These are phyloP conservation scores for Platynereis dumerilii DNA, from an alignment of 2,888 invertebrate genomes.

Conservation along the genomic window DNA sequence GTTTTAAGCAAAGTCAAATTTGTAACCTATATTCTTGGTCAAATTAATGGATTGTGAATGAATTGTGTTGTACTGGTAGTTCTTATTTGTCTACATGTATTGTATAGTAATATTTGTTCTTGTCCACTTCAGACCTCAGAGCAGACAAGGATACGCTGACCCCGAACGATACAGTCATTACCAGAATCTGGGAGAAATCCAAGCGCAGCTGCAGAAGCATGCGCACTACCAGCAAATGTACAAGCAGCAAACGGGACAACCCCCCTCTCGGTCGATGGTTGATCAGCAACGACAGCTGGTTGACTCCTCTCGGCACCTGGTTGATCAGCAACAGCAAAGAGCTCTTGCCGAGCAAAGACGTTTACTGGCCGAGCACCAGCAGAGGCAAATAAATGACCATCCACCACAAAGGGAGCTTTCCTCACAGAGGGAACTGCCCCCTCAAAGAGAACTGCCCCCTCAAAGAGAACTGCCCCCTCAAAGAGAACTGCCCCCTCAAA, in stretches of 20 bases:
- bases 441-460: no score
- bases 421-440: no score
- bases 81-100: no score
- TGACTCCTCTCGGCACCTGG: neutral
- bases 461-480: no score
- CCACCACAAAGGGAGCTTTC: no score
- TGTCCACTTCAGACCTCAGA: conserved; percentile 15
- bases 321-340: neutral
- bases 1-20: no score
- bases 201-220: conserved; percentile 69
- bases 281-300: conserved; percentile 8
- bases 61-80: no score
- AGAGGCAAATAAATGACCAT: no score
- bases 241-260: conserved; percentile 7
- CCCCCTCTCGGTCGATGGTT: neutral
- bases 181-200: conserved; percentile 85
- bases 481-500: no score
- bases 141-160: conserved; percentile 20
- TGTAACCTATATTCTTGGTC: no score
- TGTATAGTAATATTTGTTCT: no score
- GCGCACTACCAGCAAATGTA: conserved; percentile 19
- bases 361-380: neutral
- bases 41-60: no score
- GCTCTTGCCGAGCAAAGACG: neutral
- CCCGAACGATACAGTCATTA: conserved; percentile 70